Percentiles rank a stretch among this genome's conserved stretches.
Evolutionary conservation across 2,113 vertebrate genomes (phyloP).

Genomic region (Nestor notabilis): DNA sequence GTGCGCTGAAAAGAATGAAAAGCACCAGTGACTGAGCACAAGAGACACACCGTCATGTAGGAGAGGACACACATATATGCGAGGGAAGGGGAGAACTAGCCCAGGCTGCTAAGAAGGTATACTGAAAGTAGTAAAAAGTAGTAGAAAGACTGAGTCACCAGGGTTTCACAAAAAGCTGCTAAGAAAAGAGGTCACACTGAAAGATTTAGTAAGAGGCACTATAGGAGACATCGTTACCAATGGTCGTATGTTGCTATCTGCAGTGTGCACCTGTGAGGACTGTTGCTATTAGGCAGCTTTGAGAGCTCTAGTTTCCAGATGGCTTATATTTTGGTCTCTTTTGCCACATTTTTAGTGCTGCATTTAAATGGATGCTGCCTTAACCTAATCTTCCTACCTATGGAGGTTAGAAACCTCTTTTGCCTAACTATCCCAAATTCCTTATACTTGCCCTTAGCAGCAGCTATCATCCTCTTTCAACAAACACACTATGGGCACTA

Average conservation of each 20-base stretch:
- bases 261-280: background rate
- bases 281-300: background rate
- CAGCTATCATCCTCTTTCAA: background rate
- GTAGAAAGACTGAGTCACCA: background rate
- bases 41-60: background rate
- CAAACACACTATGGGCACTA: background rate
- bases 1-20: background rate
- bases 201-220: background rate
- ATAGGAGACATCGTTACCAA: background rate
- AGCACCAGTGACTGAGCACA: background rate
- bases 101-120: background rate
- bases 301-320: background rate
- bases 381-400: background rate
- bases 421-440: background rate
- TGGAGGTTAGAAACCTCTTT: background rate
- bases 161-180: background rate
- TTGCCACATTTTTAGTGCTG: background rate
- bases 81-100: background rate
- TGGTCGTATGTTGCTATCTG: background rate
- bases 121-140: background rate
- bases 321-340: background rate
- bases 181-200: background rate
- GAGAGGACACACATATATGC: fast-evolving
- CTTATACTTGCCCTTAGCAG: background rate
- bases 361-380: background rate